Evolutionary conservation across 2,113 vertebrate species (phyloP).

Genomic region (Blennius ocellaris): DNA sequence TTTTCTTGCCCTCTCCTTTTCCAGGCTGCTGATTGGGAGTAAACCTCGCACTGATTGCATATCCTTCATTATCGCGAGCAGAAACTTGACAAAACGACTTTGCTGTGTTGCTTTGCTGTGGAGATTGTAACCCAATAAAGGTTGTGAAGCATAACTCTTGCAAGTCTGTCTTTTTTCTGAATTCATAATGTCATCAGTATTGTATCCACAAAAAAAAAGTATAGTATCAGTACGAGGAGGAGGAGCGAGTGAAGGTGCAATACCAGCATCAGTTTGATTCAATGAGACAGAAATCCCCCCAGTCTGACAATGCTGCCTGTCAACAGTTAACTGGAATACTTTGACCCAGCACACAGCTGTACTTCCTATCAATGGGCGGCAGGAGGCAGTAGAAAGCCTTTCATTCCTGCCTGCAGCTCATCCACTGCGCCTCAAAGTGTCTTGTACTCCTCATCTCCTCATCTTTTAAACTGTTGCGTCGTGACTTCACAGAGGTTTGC

Average conservation of each 20-base stretch:
- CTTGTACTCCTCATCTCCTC: no score
- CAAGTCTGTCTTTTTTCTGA: neutral
- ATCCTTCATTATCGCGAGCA: neutral
- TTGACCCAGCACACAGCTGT: neutral
- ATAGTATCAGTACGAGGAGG: no score
- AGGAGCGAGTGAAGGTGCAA: no score
- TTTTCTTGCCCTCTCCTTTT: neutral
- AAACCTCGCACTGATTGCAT: neutral
- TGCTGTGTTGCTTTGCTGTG: slow-evolving; percentile 25
- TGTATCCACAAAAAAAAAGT: no score
- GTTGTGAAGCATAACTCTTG: slow-evolving; percentile 12
- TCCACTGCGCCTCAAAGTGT: no score
- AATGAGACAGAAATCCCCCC: no score
- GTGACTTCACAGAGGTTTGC: no score
- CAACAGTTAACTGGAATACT: no score
- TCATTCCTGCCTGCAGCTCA: neutral
- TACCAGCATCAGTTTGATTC: no score
- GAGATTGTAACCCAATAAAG: slow-evolving; percentile 44
- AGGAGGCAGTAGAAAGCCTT: slow-evolving; percentile 19
- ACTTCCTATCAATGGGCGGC: neutral
- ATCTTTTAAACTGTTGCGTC: no score
- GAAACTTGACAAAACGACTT: neutral
- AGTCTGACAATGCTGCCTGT: no score
- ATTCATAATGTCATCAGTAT: neutral
- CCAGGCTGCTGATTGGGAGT: slow-evolving; percentile 30